Percentiles rank a stretch among this genome's conserved stretches.
Conservation (phyloP, 2,113 vertebrate species). For the Agelaius tricolor region DNA sequence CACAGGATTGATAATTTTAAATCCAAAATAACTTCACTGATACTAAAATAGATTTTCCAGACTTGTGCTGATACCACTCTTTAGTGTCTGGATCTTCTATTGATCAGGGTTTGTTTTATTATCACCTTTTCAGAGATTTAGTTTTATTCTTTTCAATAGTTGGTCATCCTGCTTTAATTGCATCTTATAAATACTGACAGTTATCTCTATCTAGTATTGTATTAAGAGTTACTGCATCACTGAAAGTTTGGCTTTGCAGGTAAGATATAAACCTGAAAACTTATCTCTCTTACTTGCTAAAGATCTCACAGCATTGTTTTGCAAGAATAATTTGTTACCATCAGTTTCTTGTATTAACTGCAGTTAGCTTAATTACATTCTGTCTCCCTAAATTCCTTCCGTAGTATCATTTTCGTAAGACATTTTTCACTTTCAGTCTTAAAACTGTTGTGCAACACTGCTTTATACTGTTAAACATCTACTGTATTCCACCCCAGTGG, state of each 20-base stretch:
- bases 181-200: not conserved
- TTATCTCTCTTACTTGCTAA: not conserved
- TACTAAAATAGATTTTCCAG: not conserved
- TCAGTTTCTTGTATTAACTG: slow-evolving; percentile 19
- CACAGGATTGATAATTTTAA: not conserved
- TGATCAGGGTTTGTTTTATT: not conserved
- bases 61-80: not conserved
- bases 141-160: not conserved
- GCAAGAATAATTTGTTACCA: not conserved
- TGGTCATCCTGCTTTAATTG: not conserved
- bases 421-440: slow-evolving; percentile 37
- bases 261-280: not conserved
- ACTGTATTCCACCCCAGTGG: slow-evolving; percentile 9
- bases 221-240: not conserved
- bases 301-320: not conserved
- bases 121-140: not conserved
- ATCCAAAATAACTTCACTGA: not conserved
- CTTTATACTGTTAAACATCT: slow-evolving; percentile 40
- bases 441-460: slow-evolving; percentile 2
- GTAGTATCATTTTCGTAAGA: not conserved
- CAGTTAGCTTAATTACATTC: slow-evolving; percentile 35
- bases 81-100: not conserved
- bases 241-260: not conserved
- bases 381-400: slow-evolving; percentile 35
- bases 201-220: not conserved